Percentiles rank a stretch among this genome's conserved stretches.
Evolutionary conservation across 2,113 vertebrate genomes (phyloP).

Genomic region (Chionomys nivalis): DNA sequence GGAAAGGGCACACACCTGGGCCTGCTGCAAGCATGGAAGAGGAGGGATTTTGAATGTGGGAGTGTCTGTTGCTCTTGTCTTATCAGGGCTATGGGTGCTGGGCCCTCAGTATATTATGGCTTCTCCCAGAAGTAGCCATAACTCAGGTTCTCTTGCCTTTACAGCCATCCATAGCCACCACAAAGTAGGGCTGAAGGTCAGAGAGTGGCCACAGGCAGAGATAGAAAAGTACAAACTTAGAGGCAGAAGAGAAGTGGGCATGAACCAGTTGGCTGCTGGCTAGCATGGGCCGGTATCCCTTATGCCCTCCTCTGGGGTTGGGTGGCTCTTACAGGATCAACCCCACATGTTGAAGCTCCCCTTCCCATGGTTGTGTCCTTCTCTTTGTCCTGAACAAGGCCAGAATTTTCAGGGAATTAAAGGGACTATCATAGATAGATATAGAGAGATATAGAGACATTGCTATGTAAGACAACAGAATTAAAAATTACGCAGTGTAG

Average conservation of each 20-base stretch:
- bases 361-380: not conserved
- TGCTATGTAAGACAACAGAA: not conserved
- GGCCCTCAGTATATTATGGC: not conserved
- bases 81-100: not conserved
- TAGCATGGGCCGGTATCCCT: fast-evolving
- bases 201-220: not conserved
- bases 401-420: not conserved
- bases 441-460: not conserved
- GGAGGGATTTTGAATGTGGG: not conserved
- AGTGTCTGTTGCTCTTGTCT: not conserved
- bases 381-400: not conserved
- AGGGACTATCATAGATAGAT: not conserved
- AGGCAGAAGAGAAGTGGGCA: not conserved
- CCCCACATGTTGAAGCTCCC: not conserved
- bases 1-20: too few species aligned
- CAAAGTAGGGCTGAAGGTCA: not conserved
- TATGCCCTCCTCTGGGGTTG: not conserved
- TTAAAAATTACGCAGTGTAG: not conserved
- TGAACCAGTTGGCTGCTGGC: not conserved
- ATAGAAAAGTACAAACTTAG: not conserved
- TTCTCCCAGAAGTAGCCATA: not conserved
- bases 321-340: not conserved
- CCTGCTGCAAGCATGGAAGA: not conserved
- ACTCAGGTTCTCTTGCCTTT: not conserved
- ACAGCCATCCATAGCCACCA: not conserved